A percentile compares a stretch with the other conserved stretches of the same genome.
These are phyloP conservation scores for Melanotaenia parkinsoni DNA, from an alignment of 2,797 vertebrate genomes.

Conservation along the genomic window DNA sequence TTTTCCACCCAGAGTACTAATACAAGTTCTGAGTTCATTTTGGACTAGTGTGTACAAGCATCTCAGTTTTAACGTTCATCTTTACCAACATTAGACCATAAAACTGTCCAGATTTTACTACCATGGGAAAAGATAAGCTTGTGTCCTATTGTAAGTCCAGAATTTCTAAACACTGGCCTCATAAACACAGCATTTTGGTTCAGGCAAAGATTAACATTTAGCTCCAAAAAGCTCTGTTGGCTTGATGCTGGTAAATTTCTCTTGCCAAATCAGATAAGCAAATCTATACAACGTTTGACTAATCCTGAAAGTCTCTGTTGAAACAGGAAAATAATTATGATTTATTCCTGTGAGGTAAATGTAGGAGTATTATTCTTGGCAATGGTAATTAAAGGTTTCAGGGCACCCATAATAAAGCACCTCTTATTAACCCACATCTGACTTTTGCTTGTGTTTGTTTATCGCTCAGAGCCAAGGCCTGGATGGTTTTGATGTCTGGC, in stretches of 20 bases:
- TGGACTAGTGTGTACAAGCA: background rate
- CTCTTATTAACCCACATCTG: background rate
- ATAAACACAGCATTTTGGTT: background rate
- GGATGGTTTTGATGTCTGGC: constrained; percentile 93
- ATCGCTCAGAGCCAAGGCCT: constrained; percentile 79
- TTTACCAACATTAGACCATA: background rate
- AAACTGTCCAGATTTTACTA: constrained; percentile 18
- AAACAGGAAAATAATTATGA: constrained; percentile 4
- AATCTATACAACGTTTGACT: background rate
- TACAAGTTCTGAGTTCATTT: background rate
- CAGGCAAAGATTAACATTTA: constrained; percentile 11
- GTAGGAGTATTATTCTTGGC: constrained; percentile 5
- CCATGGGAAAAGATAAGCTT: constrained; percentile 12
- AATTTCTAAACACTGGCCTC: background rate
- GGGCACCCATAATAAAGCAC: background rate
- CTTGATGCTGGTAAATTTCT: background rate
- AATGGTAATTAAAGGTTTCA: background rate
- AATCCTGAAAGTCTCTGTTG: constrained; percentile 5
- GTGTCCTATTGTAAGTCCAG: background rate
- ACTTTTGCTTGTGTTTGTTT: background rate
- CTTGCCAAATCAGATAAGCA: constrained; percentile 14
- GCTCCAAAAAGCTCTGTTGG: constrained; percentile 41
- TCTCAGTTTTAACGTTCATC: background rate
- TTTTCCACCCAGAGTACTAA: no score
- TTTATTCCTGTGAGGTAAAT: constrained; percentile 15